phyloP scores from a whole-genome alignment of 2,113 vertebrate genomes.

The Potamarius usumacintae region DNA sequence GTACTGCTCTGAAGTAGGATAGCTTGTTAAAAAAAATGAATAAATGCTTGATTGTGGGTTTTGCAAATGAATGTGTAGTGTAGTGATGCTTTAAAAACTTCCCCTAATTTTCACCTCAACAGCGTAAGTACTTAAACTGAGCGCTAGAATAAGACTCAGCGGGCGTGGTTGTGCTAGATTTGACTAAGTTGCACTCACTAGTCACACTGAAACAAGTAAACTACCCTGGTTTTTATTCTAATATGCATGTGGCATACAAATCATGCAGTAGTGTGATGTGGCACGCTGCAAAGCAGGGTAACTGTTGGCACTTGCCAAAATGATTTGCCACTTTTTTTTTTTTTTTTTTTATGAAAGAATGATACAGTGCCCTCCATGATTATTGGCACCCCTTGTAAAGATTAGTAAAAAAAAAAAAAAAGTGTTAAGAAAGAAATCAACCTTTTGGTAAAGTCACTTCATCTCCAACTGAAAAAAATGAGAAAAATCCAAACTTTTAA shows the following conservation, averaged over 20 bases:
- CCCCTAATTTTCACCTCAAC: not conserved
- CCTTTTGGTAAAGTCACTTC: no score
- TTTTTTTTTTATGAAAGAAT: not conserved
- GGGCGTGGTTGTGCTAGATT: not conserved
- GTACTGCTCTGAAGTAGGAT: conserved; percentile 45
- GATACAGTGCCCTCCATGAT: no score
- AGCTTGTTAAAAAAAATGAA: conserved; percentile 30
- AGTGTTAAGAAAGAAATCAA: no score
- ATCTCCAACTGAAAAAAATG: no score
- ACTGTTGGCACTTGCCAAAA: not conserved
- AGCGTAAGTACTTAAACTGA: not conserved
- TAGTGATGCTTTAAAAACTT: not conserved
- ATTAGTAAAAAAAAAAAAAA: no score
- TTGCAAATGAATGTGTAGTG: conserved; percentile 21
- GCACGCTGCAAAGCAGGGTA: not conserved
- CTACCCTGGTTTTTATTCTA: not conserved
- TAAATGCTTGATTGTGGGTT: conserved; percentile 50
- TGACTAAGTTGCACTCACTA: not conserved
- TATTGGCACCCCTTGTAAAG: no score
- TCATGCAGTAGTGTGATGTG: not conserved
- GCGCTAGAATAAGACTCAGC: not conserved
- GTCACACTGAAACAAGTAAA: not conserved
- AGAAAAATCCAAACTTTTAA: no score
- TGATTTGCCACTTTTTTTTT: not conserved
- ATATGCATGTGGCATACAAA: not conserved